These are phyloP conservation scores for Trochalopteron elliotii DNA, from an alignment of 2,113 vertebrate genomes.

Conservation along the genomic window DNA sequence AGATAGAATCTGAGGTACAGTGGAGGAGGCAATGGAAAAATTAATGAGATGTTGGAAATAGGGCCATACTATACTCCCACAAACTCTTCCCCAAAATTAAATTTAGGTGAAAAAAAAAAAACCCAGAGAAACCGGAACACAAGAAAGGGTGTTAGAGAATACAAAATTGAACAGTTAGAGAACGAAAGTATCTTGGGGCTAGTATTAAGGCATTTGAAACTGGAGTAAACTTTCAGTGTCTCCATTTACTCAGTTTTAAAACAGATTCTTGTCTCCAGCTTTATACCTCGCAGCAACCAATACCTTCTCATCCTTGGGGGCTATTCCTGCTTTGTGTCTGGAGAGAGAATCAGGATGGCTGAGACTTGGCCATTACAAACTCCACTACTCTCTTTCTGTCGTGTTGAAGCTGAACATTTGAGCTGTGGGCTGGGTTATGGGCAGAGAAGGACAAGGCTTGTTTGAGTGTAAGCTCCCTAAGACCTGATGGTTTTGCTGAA, in stretches of 20 bases:
- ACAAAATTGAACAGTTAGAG: background rate
- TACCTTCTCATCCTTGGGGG: background rate
- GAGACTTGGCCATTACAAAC: background rate
- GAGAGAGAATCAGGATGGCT: background rate
- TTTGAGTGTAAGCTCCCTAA: background rate
- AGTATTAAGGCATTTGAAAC: background rate
- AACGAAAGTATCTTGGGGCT: background rate
- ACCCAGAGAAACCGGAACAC: background rate
- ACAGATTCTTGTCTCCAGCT: background rate
- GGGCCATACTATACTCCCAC: background rate
- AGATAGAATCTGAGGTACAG: background rate
- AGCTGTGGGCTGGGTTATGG: background rate
- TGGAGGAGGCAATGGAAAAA: background rate
- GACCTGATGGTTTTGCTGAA: background rate
- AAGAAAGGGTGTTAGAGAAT: background rate
- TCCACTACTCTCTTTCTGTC: background rate
- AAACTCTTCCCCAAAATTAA: background rate
- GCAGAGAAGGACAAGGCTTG: background rate
- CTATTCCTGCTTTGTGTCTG: background rate
- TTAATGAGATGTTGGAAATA: background rate
- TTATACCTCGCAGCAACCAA: background rate
- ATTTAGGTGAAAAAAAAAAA: background rate
- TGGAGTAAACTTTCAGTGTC: background rate
- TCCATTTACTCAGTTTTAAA: background rate
- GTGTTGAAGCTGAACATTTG: background rate